These are phyloP conservation scores for Heliothis subflexa DNA, from an alignment of 1,140 invertebrate species.

Conservation along the genomic window DNA sequence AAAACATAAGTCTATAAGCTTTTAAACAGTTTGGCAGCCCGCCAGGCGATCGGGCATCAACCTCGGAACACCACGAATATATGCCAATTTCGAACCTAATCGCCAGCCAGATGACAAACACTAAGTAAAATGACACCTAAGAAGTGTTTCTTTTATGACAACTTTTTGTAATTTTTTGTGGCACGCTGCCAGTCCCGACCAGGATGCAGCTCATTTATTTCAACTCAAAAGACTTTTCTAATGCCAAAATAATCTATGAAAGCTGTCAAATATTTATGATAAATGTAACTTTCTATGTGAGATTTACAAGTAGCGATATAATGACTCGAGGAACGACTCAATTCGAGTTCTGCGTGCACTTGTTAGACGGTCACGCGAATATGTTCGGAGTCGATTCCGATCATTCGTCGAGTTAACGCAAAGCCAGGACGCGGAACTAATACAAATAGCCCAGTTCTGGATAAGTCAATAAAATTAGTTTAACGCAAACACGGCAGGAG, in stretches of 20 bases:
- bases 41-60: constrained; percentile 72
- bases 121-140: constrained; percentile 48
- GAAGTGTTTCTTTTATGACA: constrained; percentile 36
- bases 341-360: constrained; percentile 22
- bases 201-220: constrained; percentile 46
- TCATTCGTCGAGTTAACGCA: constrained; percentile 34
- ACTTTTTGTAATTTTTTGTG: constrained; percentile 35
- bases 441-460: constrained; percentile 47
- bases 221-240: constrained; percentile 40
- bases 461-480: constrained; percentile 50
- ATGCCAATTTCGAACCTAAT: constrained; percentile 49
- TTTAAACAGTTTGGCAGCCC: constrained; percentile 69
- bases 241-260: constrained; percentile 43
- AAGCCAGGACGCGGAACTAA: constrained; percentile 49
- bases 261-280: constrained; percentile 37
- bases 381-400: constrained; percentile 16
- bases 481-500: constrained; percentile 43
- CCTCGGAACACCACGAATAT: constrained; percentile 56
- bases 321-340: constrained; percentile 27
- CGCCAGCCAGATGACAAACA: constrained; percentile 39
- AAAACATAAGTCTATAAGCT: constrained; percentile 62
- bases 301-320: constrained; percentile 25
- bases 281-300: constrained; percentile 25
- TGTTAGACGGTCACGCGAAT: constrained; percentile 31
- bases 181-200: constrained; percentile 25